These are phyloP conservation scores for Gadus chalcogrammus DNA, from an alignment of 2,113 vertebrate genomes.

Conservation along the genomic window DNA sequence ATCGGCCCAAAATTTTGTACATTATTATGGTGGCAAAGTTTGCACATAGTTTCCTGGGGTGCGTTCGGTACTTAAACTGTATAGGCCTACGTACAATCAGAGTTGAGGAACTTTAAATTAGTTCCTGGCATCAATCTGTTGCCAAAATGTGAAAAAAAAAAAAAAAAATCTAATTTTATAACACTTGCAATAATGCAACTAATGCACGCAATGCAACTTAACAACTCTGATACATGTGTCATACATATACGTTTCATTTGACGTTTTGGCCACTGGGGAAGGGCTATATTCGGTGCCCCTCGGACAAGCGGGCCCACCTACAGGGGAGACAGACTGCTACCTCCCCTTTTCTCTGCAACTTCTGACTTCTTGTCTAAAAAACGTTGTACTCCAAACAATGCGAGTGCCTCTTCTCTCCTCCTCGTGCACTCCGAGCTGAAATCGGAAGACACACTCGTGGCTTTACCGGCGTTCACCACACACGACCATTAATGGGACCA, in stretches of 20 bases:
- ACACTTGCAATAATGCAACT: background rate
- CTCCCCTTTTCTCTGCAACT: background rate
- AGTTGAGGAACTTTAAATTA: too few species aligned
- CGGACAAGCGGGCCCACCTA: slow-evolving; percentile 18
- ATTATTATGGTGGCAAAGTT: too few species aligned
- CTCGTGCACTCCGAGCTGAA: background rate
- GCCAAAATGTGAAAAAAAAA: too few species aligned
- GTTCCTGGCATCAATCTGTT: too few species aligned
- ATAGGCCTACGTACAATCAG: too few species aligned
- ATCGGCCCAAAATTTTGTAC: too few species aligned
- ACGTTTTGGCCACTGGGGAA: background rate
- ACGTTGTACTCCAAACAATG: too few species aligned
- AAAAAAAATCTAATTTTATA: background rate
- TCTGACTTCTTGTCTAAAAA: too few species aligned
- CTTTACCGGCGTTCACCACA: slow-evolving; percentile 6
- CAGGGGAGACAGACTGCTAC: background rate
- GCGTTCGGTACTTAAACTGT: too few species aligned
- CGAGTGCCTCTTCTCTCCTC: background rate
- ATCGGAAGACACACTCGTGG: background rate
- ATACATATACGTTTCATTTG: too few species aligned
- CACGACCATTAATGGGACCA: slow-evolving; percentile 34
- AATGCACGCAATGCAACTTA: background rate
- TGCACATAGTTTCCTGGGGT: too few species aligned
- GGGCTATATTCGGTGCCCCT: background rate
- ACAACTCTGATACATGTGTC: too few species aligned